Conservation (phyloP, 2,113 vertebrate species). For the Bucco capensis region DNA sequence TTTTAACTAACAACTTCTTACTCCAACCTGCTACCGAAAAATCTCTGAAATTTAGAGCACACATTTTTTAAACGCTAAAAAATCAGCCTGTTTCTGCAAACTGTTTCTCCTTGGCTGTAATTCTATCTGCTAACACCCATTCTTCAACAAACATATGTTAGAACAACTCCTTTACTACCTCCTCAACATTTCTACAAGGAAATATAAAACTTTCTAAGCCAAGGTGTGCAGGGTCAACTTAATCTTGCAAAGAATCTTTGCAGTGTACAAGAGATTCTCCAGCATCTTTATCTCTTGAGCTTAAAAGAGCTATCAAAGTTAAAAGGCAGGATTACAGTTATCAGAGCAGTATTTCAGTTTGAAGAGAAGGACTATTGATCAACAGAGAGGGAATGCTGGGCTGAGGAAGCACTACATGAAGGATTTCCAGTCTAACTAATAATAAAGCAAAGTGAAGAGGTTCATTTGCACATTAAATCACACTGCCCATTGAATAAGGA, state of each 20-base stretch:
- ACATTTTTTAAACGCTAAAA: neutral
- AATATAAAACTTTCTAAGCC: conserved; percentile 11
- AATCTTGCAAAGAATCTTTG: conserved; percentile 65
- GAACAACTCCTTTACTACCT: neutral
- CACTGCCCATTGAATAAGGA: neutral
- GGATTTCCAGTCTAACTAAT: neutral
- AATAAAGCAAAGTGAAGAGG: neutral
- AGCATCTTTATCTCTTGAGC: conserved; percentile 14
- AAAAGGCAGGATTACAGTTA: conserved; percentile 58
- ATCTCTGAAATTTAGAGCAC: neutral
- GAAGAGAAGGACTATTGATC: neutral
- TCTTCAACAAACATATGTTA: neutral
- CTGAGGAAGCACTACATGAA: neutral
- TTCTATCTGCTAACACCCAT: neutral
- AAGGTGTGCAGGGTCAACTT: conserved; percentile 42
- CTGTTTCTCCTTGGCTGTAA: neutral
- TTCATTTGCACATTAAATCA: neutral
- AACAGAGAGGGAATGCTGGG: neutral
- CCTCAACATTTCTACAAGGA: neutral
- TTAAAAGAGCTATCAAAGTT: conserved; percentile 29
- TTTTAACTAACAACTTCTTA: neutral
- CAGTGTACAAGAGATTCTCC: conserved; percentile 13
- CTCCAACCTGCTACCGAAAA: neutral
- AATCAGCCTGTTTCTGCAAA: neutral
- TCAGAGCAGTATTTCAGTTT: conserved; percentile 30